Percentiles rank a stretch among this genome's conserved stretches.
Evolutionary conservation across 2,113 vertebrate genomes (phyloP).

Genomic region (Charina bottae): DNA sequence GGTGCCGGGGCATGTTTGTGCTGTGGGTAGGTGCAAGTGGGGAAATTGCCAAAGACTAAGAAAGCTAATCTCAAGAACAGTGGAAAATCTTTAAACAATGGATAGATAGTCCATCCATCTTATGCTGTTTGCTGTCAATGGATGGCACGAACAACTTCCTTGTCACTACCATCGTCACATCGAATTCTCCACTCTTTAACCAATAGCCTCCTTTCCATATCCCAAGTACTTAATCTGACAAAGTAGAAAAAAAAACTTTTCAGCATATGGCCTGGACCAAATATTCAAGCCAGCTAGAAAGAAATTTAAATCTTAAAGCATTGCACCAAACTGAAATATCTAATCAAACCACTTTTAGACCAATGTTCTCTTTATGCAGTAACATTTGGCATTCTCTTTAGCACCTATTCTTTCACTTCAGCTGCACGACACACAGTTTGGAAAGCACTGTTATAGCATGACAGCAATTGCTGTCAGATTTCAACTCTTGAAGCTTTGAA

Average conservation of each 20-base stretch:
- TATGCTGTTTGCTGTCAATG: background rate
- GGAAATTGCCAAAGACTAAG: background rate
- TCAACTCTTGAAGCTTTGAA: background rate
- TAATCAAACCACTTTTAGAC: conserved; percentile 34
- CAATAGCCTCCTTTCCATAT: background rate
- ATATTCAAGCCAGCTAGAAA: conserved; percentile 58
- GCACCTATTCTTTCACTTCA: too few species aligned
- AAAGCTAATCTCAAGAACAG: background rate
- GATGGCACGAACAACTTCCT: background rate
- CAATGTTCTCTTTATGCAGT: conserved; percentile 25
- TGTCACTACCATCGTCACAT: background rate
- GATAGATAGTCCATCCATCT: background rate
- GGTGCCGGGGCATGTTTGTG: too few species aligned
- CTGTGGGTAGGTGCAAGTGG: background rate
- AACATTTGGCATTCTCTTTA: too few species aligned
- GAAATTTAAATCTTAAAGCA: conserved; percentile 33
- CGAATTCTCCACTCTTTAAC: background rate
- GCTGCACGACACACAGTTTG: too few species aligned
- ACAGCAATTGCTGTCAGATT: background rate
- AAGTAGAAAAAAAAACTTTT: conserved; percentile 13
- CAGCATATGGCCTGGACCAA: conserved; percentile 44
- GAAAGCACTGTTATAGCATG: too few species aligned
- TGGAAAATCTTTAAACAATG: background rate
- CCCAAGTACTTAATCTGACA: background rate
- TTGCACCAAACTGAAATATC: conserved; percentile 52